Conservation (phyloP, 1,140 invertebrate genomes). For the Pseudomyrmex concolor region DNA sequence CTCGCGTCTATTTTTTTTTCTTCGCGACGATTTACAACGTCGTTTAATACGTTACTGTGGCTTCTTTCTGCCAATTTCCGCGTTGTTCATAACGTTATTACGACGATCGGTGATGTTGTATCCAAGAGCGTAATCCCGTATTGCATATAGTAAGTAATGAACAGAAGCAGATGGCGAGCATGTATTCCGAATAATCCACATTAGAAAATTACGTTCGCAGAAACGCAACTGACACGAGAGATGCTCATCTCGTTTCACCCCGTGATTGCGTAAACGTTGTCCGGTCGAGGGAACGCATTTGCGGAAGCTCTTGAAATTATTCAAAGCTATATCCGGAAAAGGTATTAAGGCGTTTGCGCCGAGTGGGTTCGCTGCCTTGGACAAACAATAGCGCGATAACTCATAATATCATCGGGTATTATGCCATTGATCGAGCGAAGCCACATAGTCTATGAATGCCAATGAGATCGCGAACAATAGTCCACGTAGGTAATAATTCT, state of each 20-base stretch:
- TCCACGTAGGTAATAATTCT: constrained; percentile 73
- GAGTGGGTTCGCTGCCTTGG: constrained; percentile 48
- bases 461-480: constrained; percentile 76
- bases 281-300: neutral
- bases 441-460: constrained; percentile 74
- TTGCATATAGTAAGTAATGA: constrained; percentile 5
- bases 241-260: too few relatives aligned
- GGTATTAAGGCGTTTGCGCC: constrained; percentile 56
- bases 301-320: constrained; percentile 45
- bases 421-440: constrained; percentile 74
- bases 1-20: constrained; percentile 46
- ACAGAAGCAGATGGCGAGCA: neutral
- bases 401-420: constrained; percentile 78
- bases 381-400: constrained; percentile 77
- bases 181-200: too few relatives aligned
- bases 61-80: constrained; percentile 72
- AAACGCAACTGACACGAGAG: too few relatives aligned
- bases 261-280: too few relatives aligned
- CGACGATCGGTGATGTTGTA: constrained; percentile 6
- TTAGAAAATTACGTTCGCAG: too few relatives aligned
- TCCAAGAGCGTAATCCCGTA: constrained; percentile 1
- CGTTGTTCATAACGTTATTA: constrained; percentile 60
- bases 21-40: constrained; percentile 31
- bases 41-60: constrained; percentile 7
- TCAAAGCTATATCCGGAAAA: constrained; percentile 29